Conservation (phyloP, 2,113 vertebrate species). For the Phyllostomus hastatus region DNA sequence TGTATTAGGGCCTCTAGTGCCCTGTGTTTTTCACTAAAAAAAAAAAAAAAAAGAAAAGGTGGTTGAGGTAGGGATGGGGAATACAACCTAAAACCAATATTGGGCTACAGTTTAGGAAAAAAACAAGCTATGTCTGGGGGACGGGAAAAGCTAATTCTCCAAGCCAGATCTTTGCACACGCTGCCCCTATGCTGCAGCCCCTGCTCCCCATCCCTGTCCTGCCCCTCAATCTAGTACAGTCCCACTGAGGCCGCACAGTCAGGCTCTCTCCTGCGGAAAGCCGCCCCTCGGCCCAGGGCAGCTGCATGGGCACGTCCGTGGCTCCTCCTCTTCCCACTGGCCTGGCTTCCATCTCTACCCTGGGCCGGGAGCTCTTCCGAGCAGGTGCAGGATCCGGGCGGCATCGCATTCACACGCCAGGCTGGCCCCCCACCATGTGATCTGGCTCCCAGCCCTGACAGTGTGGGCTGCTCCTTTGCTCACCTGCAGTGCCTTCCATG, state of each 20-base stretch:
- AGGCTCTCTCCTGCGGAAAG: background rate
- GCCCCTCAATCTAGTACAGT: background rate
- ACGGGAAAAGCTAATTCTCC: background rate
- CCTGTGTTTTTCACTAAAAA: background rate
- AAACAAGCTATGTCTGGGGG: background rate
- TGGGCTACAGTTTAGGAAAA: background rate
- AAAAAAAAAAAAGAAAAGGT: background rate
- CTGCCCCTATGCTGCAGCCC: too few relatives aligned
- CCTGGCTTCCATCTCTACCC: background rate
- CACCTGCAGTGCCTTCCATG: background rate
- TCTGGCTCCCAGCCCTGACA: too few relatives aligned
- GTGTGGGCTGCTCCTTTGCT: background rate
- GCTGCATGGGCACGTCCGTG: fast-evolving
- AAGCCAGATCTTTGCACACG: background rate
- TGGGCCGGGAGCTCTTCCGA: background rate
- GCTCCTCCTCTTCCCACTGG: fast-evolving
- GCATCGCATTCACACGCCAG: background rate
- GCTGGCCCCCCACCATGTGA: background rate
- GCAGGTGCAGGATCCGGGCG: fast-evolving
- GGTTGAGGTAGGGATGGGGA: background rate
- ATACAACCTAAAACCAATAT: background rate
- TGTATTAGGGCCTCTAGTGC: background rate
- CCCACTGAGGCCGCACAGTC: background rate
- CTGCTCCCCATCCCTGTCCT: fast-evolving
- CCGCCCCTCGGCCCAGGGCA: background rate